These are phyloP conservation scores for Blennius ocellaris DNA, from an alignment of 2,113 vertebrate species.

Conservation along the genomic window DNA sequence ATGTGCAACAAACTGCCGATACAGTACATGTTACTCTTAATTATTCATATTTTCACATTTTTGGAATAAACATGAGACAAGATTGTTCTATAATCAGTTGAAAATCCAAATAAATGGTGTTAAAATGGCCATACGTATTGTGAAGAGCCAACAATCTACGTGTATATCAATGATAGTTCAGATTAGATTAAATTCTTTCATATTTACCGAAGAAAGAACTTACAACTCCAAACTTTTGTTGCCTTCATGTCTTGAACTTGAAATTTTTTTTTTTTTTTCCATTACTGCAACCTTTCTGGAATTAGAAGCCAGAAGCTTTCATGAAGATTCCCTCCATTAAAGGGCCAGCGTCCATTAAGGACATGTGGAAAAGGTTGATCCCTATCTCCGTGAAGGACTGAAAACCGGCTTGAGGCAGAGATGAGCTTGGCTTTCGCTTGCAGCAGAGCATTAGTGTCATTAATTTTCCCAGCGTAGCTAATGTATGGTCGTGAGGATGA, in stretches of 20 bases:
- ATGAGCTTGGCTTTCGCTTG: conserved; percentile 26
- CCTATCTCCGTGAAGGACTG: conserved; percentile 11
- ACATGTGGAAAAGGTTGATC: conserved; percentile 21
- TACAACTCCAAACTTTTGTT: background rate
- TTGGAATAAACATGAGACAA: too few species aligned
- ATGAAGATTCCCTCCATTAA: conserved; percentile 14
- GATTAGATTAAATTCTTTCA: too few species aligned
- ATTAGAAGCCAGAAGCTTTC: conserved; percentile 12
- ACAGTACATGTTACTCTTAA: too few species aligned
- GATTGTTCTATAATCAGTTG: too few species aligned
- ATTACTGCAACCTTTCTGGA: background rate
- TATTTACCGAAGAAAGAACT: background rate
- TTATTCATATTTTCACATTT: too few species aligned
- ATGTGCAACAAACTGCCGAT: too few species aligned
- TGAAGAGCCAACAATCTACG: too few species aligned
- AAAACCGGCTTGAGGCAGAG: background rate
- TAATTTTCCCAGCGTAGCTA: conserved; percentile 33
- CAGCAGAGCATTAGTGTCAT: conserved; percentile 41
- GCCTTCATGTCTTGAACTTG: background rate
- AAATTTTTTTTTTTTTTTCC: background rate
- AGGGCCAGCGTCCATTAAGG: conserved; percentile 20
- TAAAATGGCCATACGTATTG: too few species aligned
- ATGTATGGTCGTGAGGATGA: conserved; percentile 38
- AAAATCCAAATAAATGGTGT: too few species aligned
- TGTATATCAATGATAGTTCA: too few species aligned